phyloP scores from a whole-genome alignment of 2,797 vertebrate species.

The Momotus momota region DNA sequence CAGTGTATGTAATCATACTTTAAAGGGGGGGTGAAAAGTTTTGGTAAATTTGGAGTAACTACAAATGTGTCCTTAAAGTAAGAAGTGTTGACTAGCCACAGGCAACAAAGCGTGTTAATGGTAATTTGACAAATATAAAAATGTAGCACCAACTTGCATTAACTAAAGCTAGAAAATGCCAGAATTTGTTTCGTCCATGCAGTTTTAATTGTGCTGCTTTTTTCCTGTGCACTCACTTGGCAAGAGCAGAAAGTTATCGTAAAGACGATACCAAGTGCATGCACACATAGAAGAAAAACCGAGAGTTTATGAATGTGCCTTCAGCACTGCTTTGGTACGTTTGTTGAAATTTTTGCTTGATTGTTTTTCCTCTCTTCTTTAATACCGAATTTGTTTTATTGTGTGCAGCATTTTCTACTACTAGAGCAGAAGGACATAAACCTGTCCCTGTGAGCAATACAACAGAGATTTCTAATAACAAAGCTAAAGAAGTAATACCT shows the following conservation, averaged over 20 bases:
- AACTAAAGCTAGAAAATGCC: neutral
- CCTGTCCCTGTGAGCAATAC: neutral
- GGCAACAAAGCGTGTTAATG: neutral
- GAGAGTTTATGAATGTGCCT: neutral
- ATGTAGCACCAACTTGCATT: neutral
- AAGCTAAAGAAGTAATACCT: neutral
- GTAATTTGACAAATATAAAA: neutral
- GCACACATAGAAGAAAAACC: neutral
- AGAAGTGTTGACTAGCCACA: neutral
- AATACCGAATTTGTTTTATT: neutral
- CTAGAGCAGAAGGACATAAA: neutral
- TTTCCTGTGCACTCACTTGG: neutral
- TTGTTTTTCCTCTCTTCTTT: neutral
- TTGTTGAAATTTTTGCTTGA: neutral
- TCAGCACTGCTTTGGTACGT: neutral
- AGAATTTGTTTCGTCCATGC: neutral
- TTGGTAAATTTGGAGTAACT: neutral
- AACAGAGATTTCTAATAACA: neutral
- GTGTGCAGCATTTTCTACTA: neutral
- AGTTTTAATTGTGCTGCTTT: neutral
- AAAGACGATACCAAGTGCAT: neutral
- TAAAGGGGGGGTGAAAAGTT: neutral
- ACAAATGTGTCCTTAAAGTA: slow-evolving; percentile 10
- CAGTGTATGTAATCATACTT: neutral
- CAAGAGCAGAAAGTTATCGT: neutral